Conservation (phyloP, 2,888 invertebrate species). For the Sialis fuliginosa region DNA sequence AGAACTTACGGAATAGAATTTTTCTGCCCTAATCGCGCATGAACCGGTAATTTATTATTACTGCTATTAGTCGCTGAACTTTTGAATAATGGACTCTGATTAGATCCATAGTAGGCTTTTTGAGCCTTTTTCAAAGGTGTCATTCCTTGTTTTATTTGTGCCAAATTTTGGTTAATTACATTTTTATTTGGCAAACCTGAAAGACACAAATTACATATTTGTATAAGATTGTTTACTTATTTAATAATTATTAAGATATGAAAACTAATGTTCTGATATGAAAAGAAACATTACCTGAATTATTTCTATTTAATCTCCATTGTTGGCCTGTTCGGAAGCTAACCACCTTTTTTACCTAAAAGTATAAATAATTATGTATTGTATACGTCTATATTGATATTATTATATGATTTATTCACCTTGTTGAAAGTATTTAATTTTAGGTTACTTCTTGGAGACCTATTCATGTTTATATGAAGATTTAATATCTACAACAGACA, state of each 20-base stretch:
- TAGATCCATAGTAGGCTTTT: conserved; percentile 4
- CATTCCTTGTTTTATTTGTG: neutral
- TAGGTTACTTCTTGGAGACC: too few relatives aligned
- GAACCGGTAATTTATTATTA: conserved; percentile 2
- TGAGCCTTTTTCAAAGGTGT: conserved; percentile 4
- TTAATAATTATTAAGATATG: neutral
- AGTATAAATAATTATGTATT: neutral
- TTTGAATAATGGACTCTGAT: conserved; percentile 2
- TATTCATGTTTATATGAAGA: too few relatives aligned
- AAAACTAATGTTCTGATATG: too few relatives aligned
- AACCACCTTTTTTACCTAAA: conserved; percentile 1
- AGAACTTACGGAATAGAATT: neutral
- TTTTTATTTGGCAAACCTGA: neutral
- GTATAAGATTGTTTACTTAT: neutral
- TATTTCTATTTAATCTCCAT: neutral
- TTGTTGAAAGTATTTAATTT: too few relatives aligned
- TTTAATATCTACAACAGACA: too few relatives aligned
- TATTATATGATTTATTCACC: too few relatives aligned
- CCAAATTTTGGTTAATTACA: conserved; percentile 1
- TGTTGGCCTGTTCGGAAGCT: conserved; percentile 2
- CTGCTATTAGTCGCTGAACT: neutral
- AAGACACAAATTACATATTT: neutral
- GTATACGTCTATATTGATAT: neutral
- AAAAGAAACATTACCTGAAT: neutral
- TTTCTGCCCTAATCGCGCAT: conserved; percentile 3